phyloP scores from a whole-genome alignment of 2,888 invertebrate species.

The Villa cingulata region DNA sequence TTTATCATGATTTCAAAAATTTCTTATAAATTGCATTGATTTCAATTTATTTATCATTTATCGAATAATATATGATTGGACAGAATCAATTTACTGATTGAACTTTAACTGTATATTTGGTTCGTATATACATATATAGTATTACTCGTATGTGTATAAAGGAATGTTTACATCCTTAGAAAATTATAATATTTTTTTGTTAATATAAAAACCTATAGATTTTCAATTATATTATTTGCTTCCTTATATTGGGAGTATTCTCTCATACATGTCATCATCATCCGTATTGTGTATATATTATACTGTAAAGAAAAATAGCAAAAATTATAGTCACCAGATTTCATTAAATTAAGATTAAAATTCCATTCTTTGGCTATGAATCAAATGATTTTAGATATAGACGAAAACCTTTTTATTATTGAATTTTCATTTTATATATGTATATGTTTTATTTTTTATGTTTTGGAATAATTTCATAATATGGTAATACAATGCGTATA shows the following conservation, averaged over 20 bases:
- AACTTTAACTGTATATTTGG: background rate
- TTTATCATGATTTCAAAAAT: background rate
- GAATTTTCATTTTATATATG: no score
- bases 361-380: slow-evolving; percentile 6
- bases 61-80: background rate
- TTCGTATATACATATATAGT: background rate
- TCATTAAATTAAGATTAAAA: slow-evolving; percentile 11
- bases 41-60: background rate
- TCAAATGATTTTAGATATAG: slow-evolving; percentile 5
- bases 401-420: background rate
- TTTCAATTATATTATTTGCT: no score
- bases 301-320: background rate
- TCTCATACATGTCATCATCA: no score
- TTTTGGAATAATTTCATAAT: no score
- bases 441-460: no score
- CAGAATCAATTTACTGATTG: slow-evolving; percentile 7
- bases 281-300: no score
- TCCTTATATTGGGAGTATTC: no score
- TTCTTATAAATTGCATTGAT: background rate
- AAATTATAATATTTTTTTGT: no score
- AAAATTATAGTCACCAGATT: slow-evolving; percentile 1
- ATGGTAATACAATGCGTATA: no score
- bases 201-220: no score
- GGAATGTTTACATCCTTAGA: no score
- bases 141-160: no score